Evolutionary conservation across 2,888 invertebrate species (phyloP), one percentile per base, ranked within the genome.

Genomic region (Brachypterus glaber): DNA sequence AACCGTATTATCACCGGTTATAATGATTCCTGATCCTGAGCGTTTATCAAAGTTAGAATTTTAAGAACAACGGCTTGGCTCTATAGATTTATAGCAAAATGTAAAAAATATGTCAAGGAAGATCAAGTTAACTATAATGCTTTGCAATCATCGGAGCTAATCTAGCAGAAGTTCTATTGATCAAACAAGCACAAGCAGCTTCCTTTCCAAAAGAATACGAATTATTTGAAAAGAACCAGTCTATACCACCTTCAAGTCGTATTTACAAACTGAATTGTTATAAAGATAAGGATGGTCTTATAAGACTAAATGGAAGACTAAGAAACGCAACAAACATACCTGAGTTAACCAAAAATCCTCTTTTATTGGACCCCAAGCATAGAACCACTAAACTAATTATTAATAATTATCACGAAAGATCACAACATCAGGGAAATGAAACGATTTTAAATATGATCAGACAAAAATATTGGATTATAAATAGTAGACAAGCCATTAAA

Each of bases 321-420:
- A 35, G 32, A 16, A 9, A 31, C 9, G n/a, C 37, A 9, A 8
- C 15, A 21, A 8, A 2, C 4, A 12, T 37, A 15, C 11, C 18
- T 3, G 14, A 37, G 9, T 17, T 13, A 1, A 26, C 37, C 2
- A 37, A 31, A 37, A 4, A 18, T n/a, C 36, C 30, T 3, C 11
- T 14, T 2, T 30, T 33, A 14, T 17, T 33, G n/a, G 33, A 38
- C 14, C 12, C 38, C 3, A 30, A 33, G 30, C 30, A 35, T 25
- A 17, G 41, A 14, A 33, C 34, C 15, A 40, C 36, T 13, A 31
- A 35, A 41, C 30, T 40, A 9, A 15, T 40, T 9, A 34, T 40
- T 8, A 33, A 35, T 16, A 16, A 35, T 17, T 39, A 39, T 33
- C 41, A 38, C 33, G 39, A 44, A 33, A n/a, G 35, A 29, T 14